These are phyloP conservation scores for Microctenopoma lineatum DNA, from an alignment of 2,797 vertebrate species.

Conservation along the genomic window DNA sequence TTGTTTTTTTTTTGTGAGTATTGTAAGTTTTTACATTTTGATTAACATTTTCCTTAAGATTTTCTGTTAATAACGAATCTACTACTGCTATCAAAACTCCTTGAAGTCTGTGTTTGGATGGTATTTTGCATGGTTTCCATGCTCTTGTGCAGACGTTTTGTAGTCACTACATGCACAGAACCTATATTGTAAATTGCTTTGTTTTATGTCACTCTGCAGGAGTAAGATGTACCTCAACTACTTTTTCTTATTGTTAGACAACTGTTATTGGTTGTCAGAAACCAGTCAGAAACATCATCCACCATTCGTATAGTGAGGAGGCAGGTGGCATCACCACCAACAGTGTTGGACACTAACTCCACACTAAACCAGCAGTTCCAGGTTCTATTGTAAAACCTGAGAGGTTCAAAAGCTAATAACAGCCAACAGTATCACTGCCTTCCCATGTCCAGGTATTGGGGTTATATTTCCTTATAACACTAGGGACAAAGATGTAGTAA, in stretches of 20 bases:
- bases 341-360: background rate
- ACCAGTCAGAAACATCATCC: background rate
- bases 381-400: conserved; percentile 1
- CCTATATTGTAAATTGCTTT: background rate
- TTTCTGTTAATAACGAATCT: background rate
- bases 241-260: background rate
- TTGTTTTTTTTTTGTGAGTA: background rate
- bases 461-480: conserved; percentile 49
- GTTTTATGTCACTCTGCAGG: background rate
- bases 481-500: conserved; percentile 50
- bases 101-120: too few species aligned
- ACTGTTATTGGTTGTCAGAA: background rate
- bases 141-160: too few species aligned
- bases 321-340: background rate
- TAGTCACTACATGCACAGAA: too few species aligned
- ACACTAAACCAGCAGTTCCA: background rate
- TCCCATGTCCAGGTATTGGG: conserved; percentile 28
- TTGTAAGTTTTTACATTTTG: background rate
- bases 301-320: background rate
- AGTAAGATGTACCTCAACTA: background rate
- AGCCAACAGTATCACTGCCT: conserved; percentile 28
- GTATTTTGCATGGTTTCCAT: too few species aligned
- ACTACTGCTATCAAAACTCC: too few species aligned
- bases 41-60: background rate
- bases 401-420: conserved; percentile 2